Evolutionary conservation across 1,140 invertebrate genomes (phyloP).

Genomic region (Anastatus disparis): DNA sequence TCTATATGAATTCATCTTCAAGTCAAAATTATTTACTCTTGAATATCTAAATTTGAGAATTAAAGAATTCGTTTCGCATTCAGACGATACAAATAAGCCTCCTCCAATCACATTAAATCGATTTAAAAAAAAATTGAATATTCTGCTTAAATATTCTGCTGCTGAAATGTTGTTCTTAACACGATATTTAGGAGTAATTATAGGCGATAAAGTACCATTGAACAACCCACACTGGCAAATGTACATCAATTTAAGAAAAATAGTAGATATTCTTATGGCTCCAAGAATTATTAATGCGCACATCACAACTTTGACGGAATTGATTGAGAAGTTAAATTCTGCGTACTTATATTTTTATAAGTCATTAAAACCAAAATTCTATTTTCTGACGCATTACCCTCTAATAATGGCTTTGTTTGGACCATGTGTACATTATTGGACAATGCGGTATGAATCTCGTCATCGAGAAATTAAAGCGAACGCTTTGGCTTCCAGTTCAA

Average conservation of each 20-base stretch:
- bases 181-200: constrained; percentile 31
- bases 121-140: constrained; percentile 18
- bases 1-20: background rate
- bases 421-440: constrained; percentile 23
- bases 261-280: constrained; percentile 10
- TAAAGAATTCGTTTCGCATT: background rate
- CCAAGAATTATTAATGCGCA: no score
- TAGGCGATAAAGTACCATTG: no score
- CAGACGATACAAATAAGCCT: constrained; percentile 20
- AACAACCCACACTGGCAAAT: constrained; percentile 33
- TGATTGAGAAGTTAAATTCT: background rate
- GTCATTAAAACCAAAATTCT: no score
- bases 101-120: constrained; percentile 3
- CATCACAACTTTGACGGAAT: background rate
- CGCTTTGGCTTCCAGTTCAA: constrained; percentile 22
- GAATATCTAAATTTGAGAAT: constrained; percentile 4
- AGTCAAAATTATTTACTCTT: background rate
- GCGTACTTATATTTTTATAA: background rate
- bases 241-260: constrained; percentile 22
- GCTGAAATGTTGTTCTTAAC: constrained; percentile 28
- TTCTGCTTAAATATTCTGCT: constrained; percentile 28
- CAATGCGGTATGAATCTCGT: no score
- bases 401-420: background rate
- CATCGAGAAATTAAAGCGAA: constrained; percentile 40
- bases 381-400: constrained; percentile 35